Conservation (phyloP, 2,797 vertebrate genomes). For the Acropternis orthonyx region DNA sequence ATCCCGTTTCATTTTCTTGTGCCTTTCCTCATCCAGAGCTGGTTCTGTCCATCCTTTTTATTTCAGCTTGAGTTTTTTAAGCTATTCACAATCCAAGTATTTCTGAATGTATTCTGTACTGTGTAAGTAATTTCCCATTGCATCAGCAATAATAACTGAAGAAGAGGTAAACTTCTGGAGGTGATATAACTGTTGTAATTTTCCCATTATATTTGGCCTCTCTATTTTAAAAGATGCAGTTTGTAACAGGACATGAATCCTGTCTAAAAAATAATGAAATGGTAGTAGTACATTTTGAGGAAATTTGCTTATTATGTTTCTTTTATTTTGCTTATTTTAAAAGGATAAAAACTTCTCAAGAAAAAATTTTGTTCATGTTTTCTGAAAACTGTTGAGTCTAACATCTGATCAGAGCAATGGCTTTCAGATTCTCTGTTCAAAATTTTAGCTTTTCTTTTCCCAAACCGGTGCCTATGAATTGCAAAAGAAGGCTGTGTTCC, state of each 20-base stretch:
- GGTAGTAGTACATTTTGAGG: conserved; percentile 26
- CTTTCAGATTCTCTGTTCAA: neutral
- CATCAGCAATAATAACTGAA: neutral
- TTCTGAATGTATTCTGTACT: neutral
- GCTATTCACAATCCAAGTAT: neutral
- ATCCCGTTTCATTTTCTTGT: neutral
- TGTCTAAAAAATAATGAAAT: conserved; percentile 35
- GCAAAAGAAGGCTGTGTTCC: neutral
- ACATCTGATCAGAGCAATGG: neutral
- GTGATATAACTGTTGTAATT: conserved; percentile 9
- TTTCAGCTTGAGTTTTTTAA: neutral
- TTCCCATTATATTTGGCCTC: neutral
- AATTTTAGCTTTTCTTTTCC: neutral
- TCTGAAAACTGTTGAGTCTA: neutral
- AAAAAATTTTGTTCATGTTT: neutral
- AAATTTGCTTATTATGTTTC: conserved; percentile 40
- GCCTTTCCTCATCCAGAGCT: neutral
- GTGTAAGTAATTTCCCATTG: neutral
- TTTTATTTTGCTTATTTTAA: neutral
- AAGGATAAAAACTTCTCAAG: neutral
- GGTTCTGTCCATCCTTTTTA: neutral
- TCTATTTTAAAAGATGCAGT: conserved; percentile 43
- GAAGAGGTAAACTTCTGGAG: neutral
- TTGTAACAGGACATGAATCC: neutral
- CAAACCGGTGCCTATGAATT: neutral